Percentiles rank a stretch among this genome's conserved stretches.
Conservation (phyloP, 2,888 invertebrate genomes). For the Drosophila limbata region DNA sequence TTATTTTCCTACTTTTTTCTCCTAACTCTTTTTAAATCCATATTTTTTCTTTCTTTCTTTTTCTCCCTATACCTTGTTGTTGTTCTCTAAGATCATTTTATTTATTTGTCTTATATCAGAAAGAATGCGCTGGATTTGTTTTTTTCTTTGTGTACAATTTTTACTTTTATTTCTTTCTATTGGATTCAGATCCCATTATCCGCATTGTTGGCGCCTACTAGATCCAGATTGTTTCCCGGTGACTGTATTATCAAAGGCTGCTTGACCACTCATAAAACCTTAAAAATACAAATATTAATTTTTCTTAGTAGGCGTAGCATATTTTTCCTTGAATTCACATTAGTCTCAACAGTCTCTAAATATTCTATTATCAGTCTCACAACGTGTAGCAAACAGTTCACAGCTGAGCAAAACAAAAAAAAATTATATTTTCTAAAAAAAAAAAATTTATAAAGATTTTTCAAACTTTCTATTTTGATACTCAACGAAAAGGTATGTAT, state of each 20-base stretch:
- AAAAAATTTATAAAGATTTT: background rate
- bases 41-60: no score
- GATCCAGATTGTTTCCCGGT: no score
- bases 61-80: no score
- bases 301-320: background rate
- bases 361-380: background rate
- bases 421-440: slow-evolving; percentile 7
- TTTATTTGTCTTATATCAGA: no score
- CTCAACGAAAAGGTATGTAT: background rate
- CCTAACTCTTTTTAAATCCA: no score
- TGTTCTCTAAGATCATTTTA: no score
- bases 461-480: background rate
- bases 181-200: no score
- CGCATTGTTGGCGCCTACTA: no score
- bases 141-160: no score
- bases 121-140: no score
- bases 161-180: no score
- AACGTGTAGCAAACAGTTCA: slow-evolving; percentile 4
- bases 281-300: background rate
- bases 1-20: no score
- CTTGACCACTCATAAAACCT: background rate
- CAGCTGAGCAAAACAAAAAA: background rate
- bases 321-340: background rate
- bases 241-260: background rate
- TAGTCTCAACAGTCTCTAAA: background rate